phyloP scores from a whole-genome alignment of 2,797 vertebrate genomes.

The Muraenolepis orangiensis region DNA sequence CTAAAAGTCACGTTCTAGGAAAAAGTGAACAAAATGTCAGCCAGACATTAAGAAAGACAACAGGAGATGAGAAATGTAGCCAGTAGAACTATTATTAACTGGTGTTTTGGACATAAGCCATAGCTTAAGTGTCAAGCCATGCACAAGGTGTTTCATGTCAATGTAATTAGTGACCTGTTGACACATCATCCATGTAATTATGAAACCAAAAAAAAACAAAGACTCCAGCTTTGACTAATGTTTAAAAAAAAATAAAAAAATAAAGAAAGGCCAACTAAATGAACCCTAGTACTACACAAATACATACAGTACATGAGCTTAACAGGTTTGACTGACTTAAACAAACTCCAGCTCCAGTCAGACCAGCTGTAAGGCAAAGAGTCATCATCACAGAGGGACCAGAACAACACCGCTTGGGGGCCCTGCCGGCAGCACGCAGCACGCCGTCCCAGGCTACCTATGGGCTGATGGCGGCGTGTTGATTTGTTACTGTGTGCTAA shows the following conservation, averaged over 20 bases:
- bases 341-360: slow-evolving; percentile 21
- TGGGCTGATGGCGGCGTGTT: background rate
- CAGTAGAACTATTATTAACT: background rate
- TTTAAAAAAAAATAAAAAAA: background rate
- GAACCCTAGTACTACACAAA: background rate
- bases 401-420: background rate
- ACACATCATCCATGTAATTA: background rate
- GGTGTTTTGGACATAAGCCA: background rate
- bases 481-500: background rate
- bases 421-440: background rate
- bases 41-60: background rate
- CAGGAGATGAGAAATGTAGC: background rate
- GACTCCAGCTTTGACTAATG: background rate
- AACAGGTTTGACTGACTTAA: slow-evolving; percentile 55
- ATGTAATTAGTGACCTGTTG: background rate
- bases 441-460: background rate
- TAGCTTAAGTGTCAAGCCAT: background rate
- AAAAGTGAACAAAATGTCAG: background rate
- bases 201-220: background rate
- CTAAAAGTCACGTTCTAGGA: too few species aligned
- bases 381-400: slow-evolving; percentile 5
- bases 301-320: background rate
- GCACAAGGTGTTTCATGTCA: background rate
- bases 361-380: slow-evolving; percentile 32
- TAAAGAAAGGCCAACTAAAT: background rate